Evolutionary conservation across 2,113 vertebrate species (phyloP).

Genomic region (Vombatus ursinus): DNA sequence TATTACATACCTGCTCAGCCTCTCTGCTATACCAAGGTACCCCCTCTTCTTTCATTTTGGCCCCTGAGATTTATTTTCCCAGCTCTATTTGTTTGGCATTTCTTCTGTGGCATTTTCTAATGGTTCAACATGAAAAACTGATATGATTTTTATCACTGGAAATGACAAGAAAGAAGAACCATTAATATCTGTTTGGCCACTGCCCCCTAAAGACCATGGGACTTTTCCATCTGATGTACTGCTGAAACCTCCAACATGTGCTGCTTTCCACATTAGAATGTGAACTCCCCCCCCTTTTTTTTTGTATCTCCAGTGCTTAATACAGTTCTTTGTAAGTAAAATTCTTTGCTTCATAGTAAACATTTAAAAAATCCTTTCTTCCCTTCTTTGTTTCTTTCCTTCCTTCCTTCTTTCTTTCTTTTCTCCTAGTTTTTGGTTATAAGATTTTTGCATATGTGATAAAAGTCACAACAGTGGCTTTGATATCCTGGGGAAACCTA

Average conservation of each 20-base stretch:
- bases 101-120: neutral
- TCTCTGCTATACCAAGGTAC: neutral
- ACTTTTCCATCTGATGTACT: neutral
- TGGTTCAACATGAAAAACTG: neutral
- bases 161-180: neutral
- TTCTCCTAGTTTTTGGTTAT: neutral
- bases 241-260: neutral
- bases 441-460: neutral
- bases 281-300: neutral
- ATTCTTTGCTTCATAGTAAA: too few species aligned
- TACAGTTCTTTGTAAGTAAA: neutral
- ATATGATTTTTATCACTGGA: neutral
- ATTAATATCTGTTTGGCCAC: neutral
- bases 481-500: neutral
- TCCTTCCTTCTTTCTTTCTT: neutral
- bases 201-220: neutral
- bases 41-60: neutral
- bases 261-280: neutral
- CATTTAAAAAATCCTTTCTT: neutral
- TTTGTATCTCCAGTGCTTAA: neutral
- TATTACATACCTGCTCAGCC: neutral
- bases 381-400: too few species aligned
- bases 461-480: neutral
- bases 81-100: neutral
- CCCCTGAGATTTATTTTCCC: neutral